phyloP scores from a whole-genome alignment of 2,797 vertebrate species.

The Sebastes minor region DNA sequence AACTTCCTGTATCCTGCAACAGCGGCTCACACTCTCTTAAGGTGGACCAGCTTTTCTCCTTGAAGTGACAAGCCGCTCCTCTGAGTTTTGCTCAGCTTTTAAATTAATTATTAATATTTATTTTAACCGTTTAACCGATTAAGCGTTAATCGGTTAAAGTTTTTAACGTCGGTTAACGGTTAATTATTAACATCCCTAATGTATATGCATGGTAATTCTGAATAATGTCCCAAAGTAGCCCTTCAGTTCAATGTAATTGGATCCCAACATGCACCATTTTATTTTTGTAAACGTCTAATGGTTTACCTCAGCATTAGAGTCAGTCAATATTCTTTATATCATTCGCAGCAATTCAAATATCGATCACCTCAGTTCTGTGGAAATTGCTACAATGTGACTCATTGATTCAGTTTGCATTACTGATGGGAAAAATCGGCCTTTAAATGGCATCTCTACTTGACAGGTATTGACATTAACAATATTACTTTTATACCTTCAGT shows the following conservation, averaged over 20 bases:
- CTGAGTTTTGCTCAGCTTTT: too few species aligned
- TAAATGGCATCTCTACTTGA: constrained; percentile 33
- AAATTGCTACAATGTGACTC: constrained; percentile 31
- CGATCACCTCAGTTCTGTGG: constrained; percentile 25
- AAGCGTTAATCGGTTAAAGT: too few species aligned
- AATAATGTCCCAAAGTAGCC: background rate
- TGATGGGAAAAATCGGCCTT: constrained; percentile 29
- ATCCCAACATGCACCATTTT: background rate
- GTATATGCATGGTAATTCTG: too few species aligned
- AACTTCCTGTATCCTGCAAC: too few species aligned
- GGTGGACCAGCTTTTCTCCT: too few species aligned
- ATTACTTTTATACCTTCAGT: background rate
- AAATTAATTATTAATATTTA: too few species aligned
- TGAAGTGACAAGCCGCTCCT: too few species aligned
- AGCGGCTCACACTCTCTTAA: too few species aligned
- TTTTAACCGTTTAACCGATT: too few species aligned
- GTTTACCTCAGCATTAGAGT: constrained; percentile 9
- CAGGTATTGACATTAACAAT: constrained; percentile 16
- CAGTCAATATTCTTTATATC: constrained; percentile 29
- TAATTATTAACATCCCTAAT: too few species aligned
- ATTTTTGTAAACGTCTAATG: background rate
- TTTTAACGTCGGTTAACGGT: too few species aligned
- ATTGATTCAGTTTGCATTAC: constrained; percentile 33
- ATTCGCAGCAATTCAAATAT: constrained; percentile 36
- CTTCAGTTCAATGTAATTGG: background rate